These are phyloP conservation scores for Ophiothrix spiculata DNA, from an alignment of 35 echinoderm and acorn worm species.

Conservation along the genomic window DNA sequence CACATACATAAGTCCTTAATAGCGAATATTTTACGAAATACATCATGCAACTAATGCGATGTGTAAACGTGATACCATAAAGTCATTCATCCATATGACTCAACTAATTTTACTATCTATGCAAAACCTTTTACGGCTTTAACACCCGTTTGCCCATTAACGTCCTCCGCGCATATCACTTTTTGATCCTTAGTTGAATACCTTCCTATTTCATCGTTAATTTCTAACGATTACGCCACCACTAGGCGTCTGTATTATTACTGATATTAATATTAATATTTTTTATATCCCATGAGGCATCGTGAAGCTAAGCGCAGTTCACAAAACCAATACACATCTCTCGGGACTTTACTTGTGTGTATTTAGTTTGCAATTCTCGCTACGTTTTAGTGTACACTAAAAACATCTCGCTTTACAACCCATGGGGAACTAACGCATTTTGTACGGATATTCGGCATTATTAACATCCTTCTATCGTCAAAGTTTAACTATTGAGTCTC, in stretches of 20 bases:
- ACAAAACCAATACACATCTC: neutral
- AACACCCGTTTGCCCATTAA: no score
- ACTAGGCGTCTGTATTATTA: neutral
- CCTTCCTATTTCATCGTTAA: no score
- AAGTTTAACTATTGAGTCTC: neutral
- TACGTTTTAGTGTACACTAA: neutral
- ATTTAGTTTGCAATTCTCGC: neutral
- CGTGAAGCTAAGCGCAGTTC: neutral
- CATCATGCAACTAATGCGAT: no score
- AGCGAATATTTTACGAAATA: no score
- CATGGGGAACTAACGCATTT: neutral
- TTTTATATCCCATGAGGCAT: neutral
- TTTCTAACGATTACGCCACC: no score
- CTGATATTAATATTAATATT: neutral
- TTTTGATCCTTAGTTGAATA: no score
- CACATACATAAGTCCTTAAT: no score
- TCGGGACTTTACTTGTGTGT: neutral
- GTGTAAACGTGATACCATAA: no score
- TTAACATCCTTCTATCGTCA: neutral
- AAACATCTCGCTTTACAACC: neutral
- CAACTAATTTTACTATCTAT: no score
- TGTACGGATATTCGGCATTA: neutral
- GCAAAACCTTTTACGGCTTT: no score
- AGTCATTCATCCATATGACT: no score
- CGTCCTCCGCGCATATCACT: no score